Evolutionary conservation across 2,888 invertebrate genomes (phyloP).

Genomic region (Cetonia aurata): DNA sequence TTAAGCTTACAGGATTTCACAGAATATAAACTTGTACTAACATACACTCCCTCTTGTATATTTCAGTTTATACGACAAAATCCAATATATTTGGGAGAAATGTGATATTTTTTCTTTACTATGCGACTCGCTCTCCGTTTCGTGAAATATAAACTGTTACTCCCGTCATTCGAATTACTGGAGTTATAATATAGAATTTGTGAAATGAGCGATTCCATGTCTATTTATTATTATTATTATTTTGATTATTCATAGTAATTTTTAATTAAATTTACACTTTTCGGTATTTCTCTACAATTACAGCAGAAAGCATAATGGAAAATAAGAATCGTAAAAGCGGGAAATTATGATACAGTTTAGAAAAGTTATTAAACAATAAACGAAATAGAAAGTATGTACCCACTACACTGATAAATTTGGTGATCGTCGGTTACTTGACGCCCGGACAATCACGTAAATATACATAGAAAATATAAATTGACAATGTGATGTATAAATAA

Average conservation of each 20-base stretch:
- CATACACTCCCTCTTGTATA: conserved; percentile 5
- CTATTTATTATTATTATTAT: background rate
- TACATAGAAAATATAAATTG: too few species aligned
- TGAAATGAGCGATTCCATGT: background rate
- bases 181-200: background rate
- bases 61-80: conserved; percentile 25
- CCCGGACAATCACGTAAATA: too few species aligned
- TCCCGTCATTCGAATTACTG: conserved; percentile 8
- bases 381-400: too few species aligned
- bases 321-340: too few species aligned
- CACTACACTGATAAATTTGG: too few species aligned
- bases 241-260: background rate
- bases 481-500: too few species aligned
- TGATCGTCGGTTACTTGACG: too few species aligned
- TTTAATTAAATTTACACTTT: too few species aligned
- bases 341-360: too few species aligned
- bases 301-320: too few species aligned
- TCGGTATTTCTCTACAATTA: too few species aligned
- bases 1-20: background rate
- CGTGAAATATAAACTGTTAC: conserved; percentile 15
- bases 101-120: conserved; percentile 21
- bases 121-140: conserved; percentile 17
- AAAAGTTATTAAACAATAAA: too few species aligned
- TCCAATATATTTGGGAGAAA: conserved; percentile 21
- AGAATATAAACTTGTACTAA: conserved; percentile 11